Percentiles rank a stretch among this genome's conserved stretches.
phyloP scores from a whole-genome alignment of 1,140 invertebrate species.

The Ostrea edulis region DNA sequence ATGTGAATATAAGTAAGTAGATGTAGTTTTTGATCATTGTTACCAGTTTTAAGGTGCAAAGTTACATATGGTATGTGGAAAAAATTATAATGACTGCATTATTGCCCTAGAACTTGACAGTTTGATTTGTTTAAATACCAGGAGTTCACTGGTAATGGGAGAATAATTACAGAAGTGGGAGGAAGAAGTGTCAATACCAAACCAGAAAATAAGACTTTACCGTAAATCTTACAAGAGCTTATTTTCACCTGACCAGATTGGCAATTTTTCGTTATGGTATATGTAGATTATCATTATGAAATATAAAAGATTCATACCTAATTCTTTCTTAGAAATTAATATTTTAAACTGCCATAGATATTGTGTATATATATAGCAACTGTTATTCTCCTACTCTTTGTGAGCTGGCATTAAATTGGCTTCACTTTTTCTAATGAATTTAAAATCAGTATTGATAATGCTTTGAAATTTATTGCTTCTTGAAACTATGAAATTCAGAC shows the following conservation, averaged over 20 bases:
- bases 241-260: background rate
- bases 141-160: background rate
- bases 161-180: conserved; percentile 18
- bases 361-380: background rate
- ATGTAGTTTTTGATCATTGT: background rate
- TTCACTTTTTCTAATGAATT: background rate
- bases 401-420: background rate
- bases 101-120: background rate
- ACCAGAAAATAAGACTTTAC: background rate
- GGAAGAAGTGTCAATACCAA: background rate
- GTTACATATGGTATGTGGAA: background rate
- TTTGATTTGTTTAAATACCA: conserved; percentile 12
- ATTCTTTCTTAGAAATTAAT: background rate
- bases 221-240: background rate
- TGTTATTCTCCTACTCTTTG: background rate
- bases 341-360: background rate
- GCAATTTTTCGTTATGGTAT: background rate
- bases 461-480: background rate
- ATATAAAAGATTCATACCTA: background rate
- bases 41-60: background rate
- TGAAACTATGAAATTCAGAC: background rate
- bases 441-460: background rate
- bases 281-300: background rate
- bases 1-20: conserved; percentile 35
- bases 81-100: background rate